Evolutionary conservation across 64 coral and sea anemone genomes (phyloP), one percentile per base, ranked within the genome.

Genomic region (Actinia equina): DNA sequence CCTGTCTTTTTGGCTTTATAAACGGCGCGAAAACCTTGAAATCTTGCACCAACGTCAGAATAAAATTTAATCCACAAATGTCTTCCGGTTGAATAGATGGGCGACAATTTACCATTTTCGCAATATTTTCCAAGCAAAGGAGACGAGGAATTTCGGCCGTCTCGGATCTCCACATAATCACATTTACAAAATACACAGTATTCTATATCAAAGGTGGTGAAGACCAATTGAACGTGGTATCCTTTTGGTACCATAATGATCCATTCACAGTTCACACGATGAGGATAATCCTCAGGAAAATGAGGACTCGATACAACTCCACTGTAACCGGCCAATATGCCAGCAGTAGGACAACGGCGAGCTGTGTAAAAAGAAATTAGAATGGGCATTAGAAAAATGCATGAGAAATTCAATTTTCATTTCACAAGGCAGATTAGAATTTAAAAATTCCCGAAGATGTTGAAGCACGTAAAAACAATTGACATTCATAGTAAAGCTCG

Each of bases 141-240:
- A 42, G 83, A 17, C 7, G 83, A 60, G 5, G 83, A 85, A 63
- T 85, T 85, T 53, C 55, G 17, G 16, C 83, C 83, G 17, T 85
- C 83, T 25, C 83, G 52, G 42, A 85, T 85, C 83, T 85, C 83
- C 49, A 85, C 83, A 41, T 85, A 85, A 25, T 85, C 83, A 63
- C 83, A 85, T 30, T 85, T 85, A 85, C 83, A 85, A 61, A 85
- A 85, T 45, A 85, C 52, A 42, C 83, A 85, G 83, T 85, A 85
- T 44, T 85, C 83, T 18, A 85, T 60, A 20, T 85, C 83, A 85
- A 85, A 85, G 55, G 59, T 22, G 15, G 83, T 85, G 83, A 85
- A 85, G 26, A 43, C 26, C 17, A 85, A 30, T 25, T 85, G 59
- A 54, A 85, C 20, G 83, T 85, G 83, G 25, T 85, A 42, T 27